Percentiles rank a stretch among this genome's conserved stretches.
Evolutionary conservation across 2,797 vertebrate genomes (phyloP).

Genomic region (Oreochromis mossambicus): DNA sequence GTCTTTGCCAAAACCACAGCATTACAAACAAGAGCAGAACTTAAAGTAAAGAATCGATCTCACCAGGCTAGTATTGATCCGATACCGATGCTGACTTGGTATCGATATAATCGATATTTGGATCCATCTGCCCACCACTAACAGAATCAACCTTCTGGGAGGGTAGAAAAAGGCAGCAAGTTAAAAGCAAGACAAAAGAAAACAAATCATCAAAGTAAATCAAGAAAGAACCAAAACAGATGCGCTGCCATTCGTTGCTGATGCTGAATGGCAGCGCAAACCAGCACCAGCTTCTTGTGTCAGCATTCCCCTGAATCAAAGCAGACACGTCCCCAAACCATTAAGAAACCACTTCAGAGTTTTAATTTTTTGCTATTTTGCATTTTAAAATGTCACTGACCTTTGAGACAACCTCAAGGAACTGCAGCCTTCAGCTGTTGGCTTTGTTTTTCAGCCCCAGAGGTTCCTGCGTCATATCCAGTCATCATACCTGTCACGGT

Average conservation of each 20-base stretch:
- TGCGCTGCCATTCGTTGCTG: neutral
- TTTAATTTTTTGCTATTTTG: accelerated
- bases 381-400: neutral
- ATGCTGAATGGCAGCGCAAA: neutral
- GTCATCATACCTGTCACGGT: neutral
- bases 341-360: neutral
- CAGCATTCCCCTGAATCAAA: neutral
- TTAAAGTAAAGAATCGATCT: too few relatives aligned
- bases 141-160: neutral
- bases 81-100: too few relatives aligned
- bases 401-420: neutral
- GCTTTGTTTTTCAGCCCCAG: neutral
- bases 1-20: too few relatives aligned
- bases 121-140: too few relatives aligned
- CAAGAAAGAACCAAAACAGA: neutral
- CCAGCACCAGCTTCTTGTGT: neutral
- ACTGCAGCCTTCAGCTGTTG: neutral
- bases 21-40: too few relatives aligned
- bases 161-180: accelerated
- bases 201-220: neutral
- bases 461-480: neutral
- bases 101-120: too few relatives aligned
- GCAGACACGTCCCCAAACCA: neutral
- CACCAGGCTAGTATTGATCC: too few relatives aligned
- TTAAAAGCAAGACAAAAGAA: neutral